Evolutionary conservation across 2,113 vertebrate species (phyloP).

Genomic region (Austrofundulus limnaeus): DNA sequence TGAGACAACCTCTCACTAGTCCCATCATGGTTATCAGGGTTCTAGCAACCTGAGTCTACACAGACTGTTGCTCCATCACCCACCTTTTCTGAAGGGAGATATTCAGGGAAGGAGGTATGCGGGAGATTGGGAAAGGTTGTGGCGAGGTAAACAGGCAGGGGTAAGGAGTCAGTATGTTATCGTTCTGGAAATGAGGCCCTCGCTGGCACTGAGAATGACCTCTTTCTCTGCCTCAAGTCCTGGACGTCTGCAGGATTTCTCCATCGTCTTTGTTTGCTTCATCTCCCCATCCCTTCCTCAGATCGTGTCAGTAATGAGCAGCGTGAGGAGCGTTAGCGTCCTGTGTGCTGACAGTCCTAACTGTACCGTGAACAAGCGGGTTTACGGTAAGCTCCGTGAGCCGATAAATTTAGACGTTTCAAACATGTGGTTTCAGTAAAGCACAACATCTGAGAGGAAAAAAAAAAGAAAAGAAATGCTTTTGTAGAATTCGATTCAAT

Average conservation of each 20-base stretch:
- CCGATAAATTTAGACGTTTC: slow-evolving; percentile 5
- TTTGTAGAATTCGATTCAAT: neutral
- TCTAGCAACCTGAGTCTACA: slow-evolving; percentile 26
- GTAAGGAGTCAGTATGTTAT: slow-evolving; percentile 58
- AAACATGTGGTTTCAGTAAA: slow-evolving; percentile 3
- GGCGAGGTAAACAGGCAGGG: slow-evolving; percentile 51
- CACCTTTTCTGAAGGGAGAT: slow-evolving; percentile 22
- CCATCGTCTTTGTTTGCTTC: slow-evolving; percentile 18
- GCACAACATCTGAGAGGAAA: neutral
- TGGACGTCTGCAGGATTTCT: slow-evolving; percentile 34
- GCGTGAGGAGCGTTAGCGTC: neutral
- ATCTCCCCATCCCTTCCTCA: slow-evolving; percentile 6
- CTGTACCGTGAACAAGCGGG: slow-evolving; percentile 14
- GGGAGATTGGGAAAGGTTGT: slow-evolving; percentile 24
- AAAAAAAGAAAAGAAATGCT: neutral
- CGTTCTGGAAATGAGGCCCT: slow-evolving; percentile 57
- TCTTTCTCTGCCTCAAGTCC: slow-evolving; percentile 21
- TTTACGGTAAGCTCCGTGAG: slow-evolving; percentile 2
- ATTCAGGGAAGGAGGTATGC: slow-evolving; percentile 5
- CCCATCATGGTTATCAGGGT: slow-evolving; percentile 43
- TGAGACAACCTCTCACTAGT: slow-evolving; percentile 15
- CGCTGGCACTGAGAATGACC: slow-evolving; percentile 50
- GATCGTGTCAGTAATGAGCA: slow-evolving; percentile 5
- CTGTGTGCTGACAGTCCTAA: slow-evolving; percentile 1
- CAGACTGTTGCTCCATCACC: slow-evolving; percentile 19